Conservation (phyloP, 1,140 invertebrate species). For the Halictus rubicundus region DNA sequence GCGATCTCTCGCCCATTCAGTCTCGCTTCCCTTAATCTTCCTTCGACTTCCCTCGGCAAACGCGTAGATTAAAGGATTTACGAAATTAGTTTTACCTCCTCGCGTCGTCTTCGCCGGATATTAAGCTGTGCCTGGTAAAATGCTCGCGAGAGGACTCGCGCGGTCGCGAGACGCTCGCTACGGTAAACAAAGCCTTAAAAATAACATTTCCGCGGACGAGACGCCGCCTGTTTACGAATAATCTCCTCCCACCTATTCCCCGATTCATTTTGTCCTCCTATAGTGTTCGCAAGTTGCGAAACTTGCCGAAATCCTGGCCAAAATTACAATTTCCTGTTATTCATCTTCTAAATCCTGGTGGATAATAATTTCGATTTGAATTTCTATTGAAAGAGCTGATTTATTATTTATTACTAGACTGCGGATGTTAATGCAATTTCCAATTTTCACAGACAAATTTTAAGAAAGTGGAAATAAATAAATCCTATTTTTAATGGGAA, state of each 20-base stretch:
- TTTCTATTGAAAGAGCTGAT: too few relatives aligned
- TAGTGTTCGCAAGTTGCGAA: too few relatives aligned
- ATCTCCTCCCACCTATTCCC: not conserved
- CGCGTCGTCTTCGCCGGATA: slow-evolving; percentile 61
- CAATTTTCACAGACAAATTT: too few relatives aligned
- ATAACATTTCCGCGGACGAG: slow-evolving; percentile 21
- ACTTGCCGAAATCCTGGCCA: too few relatives aligned
- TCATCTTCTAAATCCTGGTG: too few relatives aligned
- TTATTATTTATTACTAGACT: too few relatives aligned
- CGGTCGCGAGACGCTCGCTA: slow-evolving; percentile 2
- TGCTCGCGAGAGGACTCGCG: slow-evolving; percentile 35
- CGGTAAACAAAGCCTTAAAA: slow-evolving; percentile 49
- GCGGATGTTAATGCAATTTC: too few relatives aligned
- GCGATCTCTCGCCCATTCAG: slow-evolving; percentile 52
- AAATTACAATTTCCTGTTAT: too few relatives aligned
- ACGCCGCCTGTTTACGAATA: not conserved
- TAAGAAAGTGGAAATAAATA: too few relatives aligned
- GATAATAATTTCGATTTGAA: too few relatives aligned
- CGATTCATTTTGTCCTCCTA: not conserved
- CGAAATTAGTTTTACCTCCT: slow-evolving; percentile 68
- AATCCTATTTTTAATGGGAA: too few relatives aligned
- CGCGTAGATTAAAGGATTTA: slow-evolving; percentile 69
- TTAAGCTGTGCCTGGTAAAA: slow-evolving; percentile 58
- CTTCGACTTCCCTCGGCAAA: slow-evolving; percentile 54
- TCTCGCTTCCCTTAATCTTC: slow-evolving; percentile 56